Percentiles rank a stretch among this genome's conserved stretches.
Evolutionary conservation across 2,797 vertebrate genomes (phyloP).

Genomic region (Acridotheres tristis): DNA sequence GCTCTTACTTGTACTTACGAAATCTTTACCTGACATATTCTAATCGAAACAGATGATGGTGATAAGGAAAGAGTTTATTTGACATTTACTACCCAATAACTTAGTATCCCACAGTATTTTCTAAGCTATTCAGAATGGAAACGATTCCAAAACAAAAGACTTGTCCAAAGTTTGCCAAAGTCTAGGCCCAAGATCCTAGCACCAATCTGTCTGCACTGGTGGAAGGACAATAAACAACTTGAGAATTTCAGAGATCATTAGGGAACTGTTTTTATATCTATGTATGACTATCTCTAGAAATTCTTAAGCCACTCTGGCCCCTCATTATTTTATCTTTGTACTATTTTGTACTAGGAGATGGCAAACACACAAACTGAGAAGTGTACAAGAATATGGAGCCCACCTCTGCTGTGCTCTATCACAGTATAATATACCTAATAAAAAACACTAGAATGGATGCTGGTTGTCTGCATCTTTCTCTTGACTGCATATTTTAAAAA

Average conservation of each 20-base stretch:
- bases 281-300: neutral
- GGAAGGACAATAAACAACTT: neutral
- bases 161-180: neutral
- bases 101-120: neutral
- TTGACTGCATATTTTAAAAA: neutral
- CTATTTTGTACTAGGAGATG: neutral
- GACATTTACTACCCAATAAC: neutral
- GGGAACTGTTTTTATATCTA: neutral
- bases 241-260: neutral
- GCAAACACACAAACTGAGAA: neutral
- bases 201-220: neutral
- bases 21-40: neutral
- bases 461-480: neutral
- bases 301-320: accelerated
- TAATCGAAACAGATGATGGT: neutral
- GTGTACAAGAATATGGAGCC: accelerated
- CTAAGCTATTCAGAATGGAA: neutral
- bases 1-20: neutral
- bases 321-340: neutral
- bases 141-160: neutral
- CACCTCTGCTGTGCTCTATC: neutral
- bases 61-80: neutral
- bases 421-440: neutral
- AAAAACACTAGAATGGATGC: neutral
- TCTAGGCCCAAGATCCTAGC: neutral